Evolutionary conservation across 2,113 vertebrate genomes (phyloP), one percentile per base, ranked within the genome.

Genomic region (Coptodon bakossiorum): DNA sequence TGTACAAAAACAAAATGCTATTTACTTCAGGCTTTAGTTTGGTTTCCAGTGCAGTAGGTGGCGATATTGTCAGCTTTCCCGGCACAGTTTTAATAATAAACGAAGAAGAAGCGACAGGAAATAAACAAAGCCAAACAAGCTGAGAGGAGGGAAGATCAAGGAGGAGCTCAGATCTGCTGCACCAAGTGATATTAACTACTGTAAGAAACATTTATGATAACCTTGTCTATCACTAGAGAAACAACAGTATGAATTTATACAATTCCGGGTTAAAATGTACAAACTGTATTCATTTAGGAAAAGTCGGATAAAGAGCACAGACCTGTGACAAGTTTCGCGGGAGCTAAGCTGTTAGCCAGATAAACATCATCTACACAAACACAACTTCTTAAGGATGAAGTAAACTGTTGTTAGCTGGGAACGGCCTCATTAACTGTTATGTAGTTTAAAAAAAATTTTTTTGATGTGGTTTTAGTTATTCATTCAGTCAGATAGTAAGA

Each of bases 111-210:
- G 52, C 52, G 50, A 22, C 79, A 48, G 93, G 93, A 95, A 94
- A 84, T 94, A 95, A 95, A 95, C 93, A 94, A 88, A 89, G 1
- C 1, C 78, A 66, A 81, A 87, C 82, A 57, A 86, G 84, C 81
- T 80, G 4, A 71, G 40, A 90, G 89, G 90, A 93, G 93, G 90
- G 92, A 92, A 93, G 76, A 24, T 1, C 10, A 80, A 80, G 43
- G 2, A 36, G 2, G 9, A 68, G 9, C 2, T 9, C 4, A 22
- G 24, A 73, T 22, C 40, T 53, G 31, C 27, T 34, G 48, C 8
- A 6, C 22, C 14, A 14, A 34, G 19, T 16, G 3, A 31, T 73
- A 19, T 22, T 36, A 5, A 52, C 12, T 59, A 63, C 5, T 29
- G 56, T 89, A 61, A 84, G 76, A 80, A 71, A 43, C 3, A 6